Percentiles rank a stretch among this genome's conserved stretches.
Conservation (phyloP, 2,113 vertebrate genomes). For the Pteropus alecto region DNA sequence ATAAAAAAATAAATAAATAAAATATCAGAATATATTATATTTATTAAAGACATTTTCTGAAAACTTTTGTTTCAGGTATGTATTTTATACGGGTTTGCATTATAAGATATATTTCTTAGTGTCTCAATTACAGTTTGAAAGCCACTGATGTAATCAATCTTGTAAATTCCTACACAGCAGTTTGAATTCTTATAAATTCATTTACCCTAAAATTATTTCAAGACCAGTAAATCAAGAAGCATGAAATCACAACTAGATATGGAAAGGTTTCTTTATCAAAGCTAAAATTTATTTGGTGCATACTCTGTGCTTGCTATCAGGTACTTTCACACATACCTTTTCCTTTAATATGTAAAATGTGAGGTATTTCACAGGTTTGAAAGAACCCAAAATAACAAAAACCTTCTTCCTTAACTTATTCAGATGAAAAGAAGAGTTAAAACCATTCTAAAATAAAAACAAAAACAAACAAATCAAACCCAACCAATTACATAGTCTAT, state of each 20-base stretch:
- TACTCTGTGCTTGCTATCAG: constrained; percentile 20
- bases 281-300: constrained; percentile 64
- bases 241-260: constrained; percentile 63
- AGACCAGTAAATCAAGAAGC: constrained; percentile 54
- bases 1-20: background rate
- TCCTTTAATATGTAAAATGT: constrained; percentile 40
- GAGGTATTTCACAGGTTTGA: constrained; percentile 53
- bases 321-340: constrained; percentile 37
- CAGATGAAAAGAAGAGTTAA: background rate
- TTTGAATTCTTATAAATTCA: background rate
- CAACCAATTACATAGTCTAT: background rate
- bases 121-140: background rate
- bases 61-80: background rate
- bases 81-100: background rate
- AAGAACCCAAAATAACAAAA: background rate
- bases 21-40: background rate
- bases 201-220: constrained; percentile 47
- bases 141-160: background rate
- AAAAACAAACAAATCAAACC: constrained; percentile 15
- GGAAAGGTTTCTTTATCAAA: constrained; percentile 49
- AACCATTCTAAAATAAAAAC: constrained; percentile 43
- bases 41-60: background rate
- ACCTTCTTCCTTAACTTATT: constrained; percentile 34
- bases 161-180: background rate
- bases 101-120: background rate